A percentile compares a stretch with the other conserved stretches of the same genome.
These are phyloP conservation scores for Odontesthes bonariensis DNA, from an alignment of 2,113 vertebrate species.

Conservation along the genomic window DNA sequence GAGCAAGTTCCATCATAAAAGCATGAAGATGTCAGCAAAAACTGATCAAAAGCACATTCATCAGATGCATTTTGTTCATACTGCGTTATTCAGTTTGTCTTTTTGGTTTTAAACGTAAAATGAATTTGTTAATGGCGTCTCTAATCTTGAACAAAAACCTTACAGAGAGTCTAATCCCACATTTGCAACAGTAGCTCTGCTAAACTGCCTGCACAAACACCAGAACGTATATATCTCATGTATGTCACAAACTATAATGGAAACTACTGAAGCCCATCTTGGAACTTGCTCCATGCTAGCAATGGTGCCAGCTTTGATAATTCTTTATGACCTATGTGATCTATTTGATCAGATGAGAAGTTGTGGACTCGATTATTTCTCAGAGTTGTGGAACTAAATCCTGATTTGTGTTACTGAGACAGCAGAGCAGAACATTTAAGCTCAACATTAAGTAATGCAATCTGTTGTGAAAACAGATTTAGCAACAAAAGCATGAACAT, in stretches of 20 bases:
- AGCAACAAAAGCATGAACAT: background rate
- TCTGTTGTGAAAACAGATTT: too few species aligned
- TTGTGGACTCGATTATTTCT: too few species aligned
- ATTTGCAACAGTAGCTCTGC: background rate
- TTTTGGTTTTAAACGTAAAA: background rate
- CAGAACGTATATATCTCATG: too few species aligned
- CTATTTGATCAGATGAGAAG: too few species aligned
- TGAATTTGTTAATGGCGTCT: background rate
- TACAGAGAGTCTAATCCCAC: background rate
- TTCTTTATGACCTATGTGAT: background rate
- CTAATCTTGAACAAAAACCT: background rate
- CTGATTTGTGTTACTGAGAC: background rate
- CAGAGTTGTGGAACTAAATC: background rate
- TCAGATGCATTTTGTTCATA: background rate
- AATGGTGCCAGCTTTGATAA: background rate
- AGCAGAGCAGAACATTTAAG: too few species aligned
- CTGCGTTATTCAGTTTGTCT: background rate
- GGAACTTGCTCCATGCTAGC: too few species aligned
- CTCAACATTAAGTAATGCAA: too few species aligned
- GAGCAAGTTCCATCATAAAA: too few species aligned
- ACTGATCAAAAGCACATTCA: background rate
- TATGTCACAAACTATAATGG: too few species aligned
- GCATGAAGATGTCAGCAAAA: background rate
- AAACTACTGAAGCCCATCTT: too few species aligned
- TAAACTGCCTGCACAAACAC: too few species aligned